phyloP scores from a whole-genome alignment of 2,888 invertebrate species.

The Xylota segnis region DNA sequence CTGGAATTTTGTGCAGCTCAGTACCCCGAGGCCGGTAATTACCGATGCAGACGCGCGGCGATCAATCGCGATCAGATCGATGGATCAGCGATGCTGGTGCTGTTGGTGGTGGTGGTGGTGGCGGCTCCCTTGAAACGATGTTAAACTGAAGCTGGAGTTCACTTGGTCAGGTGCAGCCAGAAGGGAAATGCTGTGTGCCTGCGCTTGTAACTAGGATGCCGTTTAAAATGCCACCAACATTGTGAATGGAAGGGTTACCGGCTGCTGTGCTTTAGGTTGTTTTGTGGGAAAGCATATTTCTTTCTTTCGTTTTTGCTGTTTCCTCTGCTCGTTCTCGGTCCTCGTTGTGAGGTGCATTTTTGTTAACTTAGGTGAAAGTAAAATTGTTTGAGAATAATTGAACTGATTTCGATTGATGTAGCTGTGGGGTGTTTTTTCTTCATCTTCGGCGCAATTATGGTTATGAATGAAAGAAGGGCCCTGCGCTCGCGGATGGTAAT shows the following conservation, averaged over 20 bases:
- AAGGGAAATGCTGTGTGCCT: constrained; percentile 56
- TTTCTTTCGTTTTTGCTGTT: constrained; percentile 21
- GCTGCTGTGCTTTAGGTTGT: constrained; percentile 25
- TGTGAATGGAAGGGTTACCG: constrained; percentile 62
- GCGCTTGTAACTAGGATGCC: constrained; percentile 61
- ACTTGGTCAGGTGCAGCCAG: constrained; percentile 75
- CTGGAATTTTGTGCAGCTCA: constrained; percentile 48
- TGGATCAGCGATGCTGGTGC: constrained; percentile 8
- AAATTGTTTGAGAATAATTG: constrained; percentile 69
- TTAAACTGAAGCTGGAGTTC: constrained; percentile 61
- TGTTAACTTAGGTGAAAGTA: constrained; percentile 63
- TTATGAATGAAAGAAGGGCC: constrained; percentile 53
- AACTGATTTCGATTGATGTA: constrained; percentile 66
- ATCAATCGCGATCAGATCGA: constrained; percentile 68
- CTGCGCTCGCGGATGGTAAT: constrained; percentile 23
- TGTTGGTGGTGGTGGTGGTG: neutral
- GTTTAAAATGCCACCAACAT: constrained; percentile 70
- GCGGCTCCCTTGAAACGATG: constrained; percentile 64
- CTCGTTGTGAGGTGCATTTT: constrained; percentile 32
- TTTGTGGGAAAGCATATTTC: constrained; percentile 53
- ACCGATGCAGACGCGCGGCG: constrained; percentile 63
- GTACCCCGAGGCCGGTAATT: constrained; percentile 60
- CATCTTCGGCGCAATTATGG: constrained; percentile 42
- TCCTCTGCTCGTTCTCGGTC: constrained; percentile 8
- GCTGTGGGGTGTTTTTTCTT: constrained; percentile 36